Conservation (phyloP, 2,888 invertebrate genomes). For the Pantelozetes paolii region DNA sequence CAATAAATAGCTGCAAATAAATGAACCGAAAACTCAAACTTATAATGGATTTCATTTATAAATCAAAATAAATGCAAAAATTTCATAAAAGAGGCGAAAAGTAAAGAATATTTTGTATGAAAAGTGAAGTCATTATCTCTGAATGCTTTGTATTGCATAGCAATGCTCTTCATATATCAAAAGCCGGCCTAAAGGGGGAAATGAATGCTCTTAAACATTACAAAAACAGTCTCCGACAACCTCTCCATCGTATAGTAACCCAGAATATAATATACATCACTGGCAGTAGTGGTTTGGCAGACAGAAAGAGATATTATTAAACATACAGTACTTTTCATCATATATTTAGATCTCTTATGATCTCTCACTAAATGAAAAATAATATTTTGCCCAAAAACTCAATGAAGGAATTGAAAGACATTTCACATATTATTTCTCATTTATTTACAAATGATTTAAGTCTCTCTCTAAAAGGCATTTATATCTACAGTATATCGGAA, state of each 20-base stretch:
- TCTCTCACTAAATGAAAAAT: no score
- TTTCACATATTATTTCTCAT: no score
- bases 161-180: constrained; percentile 35
- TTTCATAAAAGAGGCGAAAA: not conserved
- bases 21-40: constrained; percentile 10
- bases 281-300: not conserved
- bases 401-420: no score
- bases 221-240: constrained; percentile 33
- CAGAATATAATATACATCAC: not conserved
- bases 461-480: no score
- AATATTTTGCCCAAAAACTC: no score
- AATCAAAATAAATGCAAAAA: not conserved
- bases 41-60: not conserved
- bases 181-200: constrained; percentile 35
- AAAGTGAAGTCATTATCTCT: constrained; percentile 15
- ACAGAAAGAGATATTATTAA: no score
- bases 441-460: no score
- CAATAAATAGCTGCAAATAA: not conserved
- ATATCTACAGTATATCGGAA: no score
- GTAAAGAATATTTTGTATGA: not conserved
- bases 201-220: constrained; percentile 33
- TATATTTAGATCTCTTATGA: no score
- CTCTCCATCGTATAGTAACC: constrained; percentile 19
- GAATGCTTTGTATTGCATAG: constrained; percentile 7
- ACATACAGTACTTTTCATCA: no score